phyloP scores from a whole-genome alignment of 1,140 invertebrate genomes.

The Chrysoperla carnea region DNA sequence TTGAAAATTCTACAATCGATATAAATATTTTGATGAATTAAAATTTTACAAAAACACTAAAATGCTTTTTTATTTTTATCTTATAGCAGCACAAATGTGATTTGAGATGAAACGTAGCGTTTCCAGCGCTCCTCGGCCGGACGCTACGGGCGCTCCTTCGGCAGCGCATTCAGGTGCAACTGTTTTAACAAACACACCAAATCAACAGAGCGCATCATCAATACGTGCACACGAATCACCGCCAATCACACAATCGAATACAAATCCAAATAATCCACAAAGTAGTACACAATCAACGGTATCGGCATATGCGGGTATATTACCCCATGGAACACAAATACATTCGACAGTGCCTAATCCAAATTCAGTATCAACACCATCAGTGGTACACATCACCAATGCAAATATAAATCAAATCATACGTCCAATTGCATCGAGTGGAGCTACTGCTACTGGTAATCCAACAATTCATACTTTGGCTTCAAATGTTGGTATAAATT shows the following conservation, averaged over 20 bases:
- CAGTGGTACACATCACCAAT: background rate
- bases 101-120: slow-evolving; percentile 39
- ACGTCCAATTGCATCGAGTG: background rate
- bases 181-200: background rate
- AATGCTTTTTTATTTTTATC: background rate
- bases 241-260: background rate
- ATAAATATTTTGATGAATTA: no score
- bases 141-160: background rate
- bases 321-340: no score
- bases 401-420: background rate
- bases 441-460: background rate
- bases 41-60: background rate
- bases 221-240: background rate
- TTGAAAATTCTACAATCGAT: no score
- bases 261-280: background rate
- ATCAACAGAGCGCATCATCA: background rate
- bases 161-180: background rate
- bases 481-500: background rate
- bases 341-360: background rate
- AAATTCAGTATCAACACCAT: background rate
- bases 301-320: background rate
- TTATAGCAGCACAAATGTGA: slow-evolving; percentile 34
- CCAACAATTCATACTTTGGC: background rate
- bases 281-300: background rate
- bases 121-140: background rate